These are phyloP conservation scores for Halictus rubicundus DNA, from an alignment of 1,140 invertebrate species.

Conservation along the genomic window DNA sequence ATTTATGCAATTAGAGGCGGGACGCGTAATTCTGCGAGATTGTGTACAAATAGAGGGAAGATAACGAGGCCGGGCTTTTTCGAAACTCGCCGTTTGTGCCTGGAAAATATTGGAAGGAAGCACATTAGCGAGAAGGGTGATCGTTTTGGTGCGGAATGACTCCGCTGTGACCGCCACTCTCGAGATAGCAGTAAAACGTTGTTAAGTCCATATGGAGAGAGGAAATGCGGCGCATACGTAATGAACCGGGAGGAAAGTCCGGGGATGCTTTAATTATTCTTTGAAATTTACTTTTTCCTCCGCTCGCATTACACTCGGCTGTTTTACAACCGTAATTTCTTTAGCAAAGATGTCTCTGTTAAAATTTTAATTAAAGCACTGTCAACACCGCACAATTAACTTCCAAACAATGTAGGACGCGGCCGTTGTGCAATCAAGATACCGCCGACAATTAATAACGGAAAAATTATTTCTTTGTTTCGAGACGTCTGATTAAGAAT, in stretches of 20 bases:
- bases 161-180: constrained; percentile 20
- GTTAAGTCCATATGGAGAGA: constrained; percentile 26
- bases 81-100: not conserved
- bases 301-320: not conserved
- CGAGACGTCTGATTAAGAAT: too few relatives aligned
- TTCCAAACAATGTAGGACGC: not conserved
- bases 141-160: constrained; percentile 16
- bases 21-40: too few relatives aligned
- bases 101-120: not conserved
- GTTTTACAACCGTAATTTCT: constrained; percentile 8
- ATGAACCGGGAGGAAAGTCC: constrained; percentile 35
- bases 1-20: too few relatives aligned
- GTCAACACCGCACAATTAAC: constrained; percentile 11
- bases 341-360: not conserved
- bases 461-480: too few relatives aligned
- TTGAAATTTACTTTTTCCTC: constrained; percentile 31
- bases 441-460: too few relatives aligned
- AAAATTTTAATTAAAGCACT: constrained; percentile 14
- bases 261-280: constrained; percentile 25
- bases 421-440: not conserved
- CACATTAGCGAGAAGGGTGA: constrained; percentile 8
- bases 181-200: constrained; percentile 24
- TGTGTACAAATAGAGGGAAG: too few relatives aligned
- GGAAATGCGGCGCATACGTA: constrained; percentile 37
- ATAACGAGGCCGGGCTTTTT: not conserved